phyloP scores from a whole-genome alignment of 37 sponge, comb jelly and placozoan species.

The Agelas oroides region DNA sequence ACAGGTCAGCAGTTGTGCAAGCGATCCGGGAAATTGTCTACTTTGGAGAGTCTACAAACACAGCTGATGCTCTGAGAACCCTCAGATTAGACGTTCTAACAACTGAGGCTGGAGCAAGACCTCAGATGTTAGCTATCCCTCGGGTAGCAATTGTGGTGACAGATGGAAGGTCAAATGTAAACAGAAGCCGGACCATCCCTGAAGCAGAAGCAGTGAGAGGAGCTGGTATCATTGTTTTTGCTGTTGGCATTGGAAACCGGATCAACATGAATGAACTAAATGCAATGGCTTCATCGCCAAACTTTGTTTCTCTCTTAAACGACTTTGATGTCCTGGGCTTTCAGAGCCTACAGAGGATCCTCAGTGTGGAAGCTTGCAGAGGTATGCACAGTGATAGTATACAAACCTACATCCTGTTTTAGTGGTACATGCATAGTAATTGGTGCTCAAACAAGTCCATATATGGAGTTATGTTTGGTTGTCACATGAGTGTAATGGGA shows the following conservation, averaged over 20 bases:
- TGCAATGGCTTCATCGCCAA: conserved; percentile 38
- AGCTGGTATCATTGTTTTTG: conserved; percentile 34
- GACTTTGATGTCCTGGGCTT: conserved; percentile 31
- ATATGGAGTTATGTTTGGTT: too few species aligned
- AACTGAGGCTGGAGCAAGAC: conserved; percentile 38
- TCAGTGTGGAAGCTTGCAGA: conserved; percentile 54
- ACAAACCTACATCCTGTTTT: too few species aligned
- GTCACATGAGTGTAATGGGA: too few species aligned
- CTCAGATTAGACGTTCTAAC: conserved; percentile 28
- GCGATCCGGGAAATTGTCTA: conserved; percentile 19
- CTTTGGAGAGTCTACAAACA: conserved; percentile 44
- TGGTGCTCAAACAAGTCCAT: too few species aligned
- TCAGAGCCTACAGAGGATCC: conserved; percentile 15
- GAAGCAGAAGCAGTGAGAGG: conserved; percentile 21
- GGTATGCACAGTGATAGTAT: conserved; percentile 22
- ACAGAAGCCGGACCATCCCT: conserved; percentile 12
- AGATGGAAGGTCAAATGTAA: conserved; percentile 63
- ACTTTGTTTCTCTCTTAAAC: conserved; percentile 13
- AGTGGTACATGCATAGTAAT: too few species aligned
- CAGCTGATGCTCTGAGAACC: conserved; percentile 43
- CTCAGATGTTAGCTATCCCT: conserved; percentile 24
- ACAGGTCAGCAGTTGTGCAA: neutral
- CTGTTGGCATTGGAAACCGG: conserved; percentile 37
- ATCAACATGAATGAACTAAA: conserved; percentile 32
- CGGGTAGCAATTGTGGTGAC: conserved; percentile 60